Percentiles rank a stretch among this genome's conserved stretches.
Conservation (phyloP, 2,113 vertebrate species). For the Cervus canadensis region DNA sequence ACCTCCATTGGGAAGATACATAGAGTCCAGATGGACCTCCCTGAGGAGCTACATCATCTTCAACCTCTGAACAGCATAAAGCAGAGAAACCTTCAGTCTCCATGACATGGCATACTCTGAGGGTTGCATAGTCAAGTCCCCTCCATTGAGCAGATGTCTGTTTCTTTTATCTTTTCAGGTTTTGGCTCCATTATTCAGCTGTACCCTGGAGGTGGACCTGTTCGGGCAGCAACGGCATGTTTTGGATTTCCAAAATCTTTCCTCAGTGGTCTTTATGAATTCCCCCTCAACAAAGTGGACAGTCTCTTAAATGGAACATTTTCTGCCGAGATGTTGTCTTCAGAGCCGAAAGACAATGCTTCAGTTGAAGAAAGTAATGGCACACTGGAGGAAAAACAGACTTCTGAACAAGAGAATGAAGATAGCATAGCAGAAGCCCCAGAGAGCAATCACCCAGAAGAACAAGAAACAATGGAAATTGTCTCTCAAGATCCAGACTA, state of each 20-base stretch:
- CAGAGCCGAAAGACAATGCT: slow-evolving; percentile 79
- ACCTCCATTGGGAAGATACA: background rate
- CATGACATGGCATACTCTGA: background rate
- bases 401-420: slow-evolving; percentile 66
- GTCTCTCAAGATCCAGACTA: slow-evolving; percentile 58
- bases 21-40: background rate
- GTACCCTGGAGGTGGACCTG: slow-evolving; percentile 91
- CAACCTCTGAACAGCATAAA: background rate
- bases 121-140: background rate
- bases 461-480: slow-evolving; percentile 73
- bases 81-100: background rate
- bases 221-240: slow-evolving; percentile 90
- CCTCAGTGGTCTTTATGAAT: slow-evolving; percentile 89
- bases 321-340: slow-evolving; percentile 78
- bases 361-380: slow-evolving; percentile 70
- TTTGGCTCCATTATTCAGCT: slow-evolving; percentile 95
- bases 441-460: slow-evolving; percentile 67
- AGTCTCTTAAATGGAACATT: slow-evolving; percentile 89
- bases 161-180: slow-evolving; percentile 79
- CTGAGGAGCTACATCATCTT: background rate
- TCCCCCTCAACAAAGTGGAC: slow-evolving; percentile 92
- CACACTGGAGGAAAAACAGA: slow-evolving; percentile 67
- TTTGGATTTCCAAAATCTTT: slow-evolving; percentile 94
- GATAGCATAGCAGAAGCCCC: slow-evolving; percentile 58
- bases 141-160: background rate